Evolutionary conservation across 2,888 invertebrate species (phyloP).

Genomic region (Zaprionus bogoriensis): DNA sequence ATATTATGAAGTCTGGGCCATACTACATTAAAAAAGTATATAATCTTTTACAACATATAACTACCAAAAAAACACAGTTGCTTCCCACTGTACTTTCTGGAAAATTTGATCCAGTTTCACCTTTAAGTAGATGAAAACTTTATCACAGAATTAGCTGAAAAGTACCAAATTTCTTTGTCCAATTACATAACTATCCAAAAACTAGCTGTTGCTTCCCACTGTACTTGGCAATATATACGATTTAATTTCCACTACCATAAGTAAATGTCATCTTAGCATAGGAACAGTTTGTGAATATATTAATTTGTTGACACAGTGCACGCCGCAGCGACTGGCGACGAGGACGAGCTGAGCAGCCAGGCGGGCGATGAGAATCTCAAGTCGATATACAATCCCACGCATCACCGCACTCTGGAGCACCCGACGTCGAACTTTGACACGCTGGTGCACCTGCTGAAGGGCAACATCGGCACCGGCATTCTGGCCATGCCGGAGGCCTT

Average conservation of each 20-base stretch:
- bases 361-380: constrained; percentile 62
- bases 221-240: neutral
- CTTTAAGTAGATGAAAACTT: too few relatives aligned
- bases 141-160: too few relatives aligned
- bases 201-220: too few relatives aligned
- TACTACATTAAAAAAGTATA: too few relatives aligned
- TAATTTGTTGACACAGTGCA: constrained; percentile 54
- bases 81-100: too few relatives aligned
- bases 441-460: constrained; percentile 88
- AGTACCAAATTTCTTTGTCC: too few relatives aligned
- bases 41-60: too few relatives aligned
- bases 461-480: constrained; percentile 95
- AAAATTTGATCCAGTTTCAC: too few relatives aligned
- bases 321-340: constrained; percentile 60
- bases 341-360: constrained; percentile 47
- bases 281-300: neutral
- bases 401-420: constrained; percentile 88
- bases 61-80: too few relatives aligned
- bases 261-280: constrained; percentile 13
- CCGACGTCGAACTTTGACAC: constrained; percentile 92
- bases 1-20: too few relatives aligned
- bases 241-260: neutral
- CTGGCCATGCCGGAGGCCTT: constrained; percentile 98
- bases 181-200: too few relatives aligned
- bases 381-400: constrained; percentile 85